Conservation (phyloP, 2,113 vertebrate genomes). For the Scartelaos histophorus region DNA sequence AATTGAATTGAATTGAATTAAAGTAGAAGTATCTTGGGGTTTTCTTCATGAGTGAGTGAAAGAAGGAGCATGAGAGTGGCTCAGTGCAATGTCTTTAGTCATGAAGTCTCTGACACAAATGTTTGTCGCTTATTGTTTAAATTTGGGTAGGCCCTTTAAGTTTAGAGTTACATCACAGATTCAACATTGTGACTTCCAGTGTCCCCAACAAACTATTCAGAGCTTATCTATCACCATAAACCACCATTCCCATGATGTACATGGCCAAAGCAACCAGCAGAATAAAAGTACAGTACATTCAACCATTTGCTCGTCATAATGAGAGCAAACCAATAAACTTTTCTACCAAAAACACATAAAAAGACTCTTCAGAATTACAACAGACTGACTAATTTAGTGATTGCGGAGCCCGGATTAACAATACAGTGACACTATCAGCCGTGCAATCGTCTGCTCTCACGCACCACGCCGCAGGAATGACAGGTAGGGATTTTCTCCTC, state of each 20-base stretch:
- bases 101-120: too few relatives aligned
- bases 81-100: too few relatives aligned
- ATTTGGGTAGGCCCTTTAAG: neutral
- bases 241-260: neutral
- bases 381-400: slow-evolving; percentile 35
- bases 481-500: slow-evolving; percentile 58
- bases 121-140: too few relatives aligned
- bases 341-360: neutral
- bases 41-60: too few relatives aligned
- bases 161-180: neutral
- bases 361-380: slow-evolving; percentile 24
- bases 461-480: slow-evolving; percentile 32
- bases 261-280: neutral
- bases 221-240: neutral
- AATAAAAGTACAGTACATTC: neutral
- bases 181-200: neutral
- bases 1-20: too few relatives aligned
- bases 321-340: neutral
- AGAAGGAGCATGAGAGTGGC: too few relatives aligned
- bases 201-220: neutral
- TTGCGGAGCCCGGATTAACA: slow-evolving; percentile 32
- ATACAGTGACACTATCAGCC: slow-evolving; percentile 14
- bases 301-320: neutral
- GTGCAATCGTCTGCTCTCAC: slow-evolving; percentile 40
- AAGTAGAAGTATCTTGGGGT: too few relatives aligned